Evolutionary conservation across 2,113 vertebrate genomes (phyloP).

Genomic region (Mohoua ochrocephala): DNA sequence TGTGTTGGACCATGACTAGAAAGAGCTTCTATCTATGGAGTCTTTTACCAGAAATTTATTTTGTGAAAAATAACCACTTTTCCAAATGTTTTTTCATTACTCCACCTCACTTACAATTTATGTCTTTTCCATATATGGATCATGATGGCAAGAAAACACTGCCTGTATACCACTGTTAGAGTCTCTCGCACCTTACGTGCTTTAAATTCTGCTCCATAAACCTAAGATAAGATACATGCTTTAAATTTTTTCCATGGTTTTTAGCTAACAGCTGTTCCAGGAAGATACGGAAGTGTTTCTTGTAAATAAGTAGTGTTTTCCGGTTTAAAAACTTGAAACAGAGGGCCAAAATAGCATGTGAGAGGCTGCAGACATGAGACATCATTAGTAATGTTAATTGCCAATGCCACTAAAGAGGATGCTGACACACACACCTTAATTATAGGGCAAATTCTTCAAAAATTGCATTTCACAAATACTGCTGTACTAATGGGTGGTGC

Average conservation of each 20-base stretch:
- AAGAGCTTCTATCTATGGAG: not conserved
- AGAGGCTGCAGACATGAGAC: slow-evolving; percentile 1
- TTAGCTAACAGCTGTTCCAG: not conserved
- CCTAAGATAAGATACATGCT: not conserved
- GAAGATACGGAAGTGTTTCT: not conserved
- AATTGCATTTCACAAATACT: not conserved
- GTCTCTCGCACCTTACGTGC: not conserved
- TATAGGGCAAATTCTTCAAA: slow-evolving; percentile 35
- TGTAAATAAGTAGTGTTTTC: not conserved
- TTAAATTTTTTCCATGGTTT: not conserved
- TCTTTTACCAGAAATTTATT: not conserved
- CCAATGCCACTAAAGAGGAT: slow-evolving; percentile 14
- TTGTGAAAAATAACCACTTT: not conserved
- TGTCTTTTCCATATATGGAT: not conserved
- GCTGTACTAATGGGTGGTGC: not conserved
- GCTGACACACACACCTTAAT: slow-evolving; percentile 37
- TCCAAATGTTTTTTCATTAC: not conserved
- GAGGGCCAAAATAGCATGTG: not conserved
- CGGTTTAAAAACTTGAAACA: not conserved
- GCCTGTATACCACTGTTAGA: not conserved
- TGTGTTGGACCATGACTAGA: not conserved
- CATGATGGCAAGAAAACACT: not conserved
- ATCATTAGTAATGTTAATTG: slow-evolving; percentile 37
- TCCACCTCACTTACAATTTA: not conserved
- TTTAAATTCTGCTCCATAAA: not conserved